Conservation (phyloP, 2,888 invertebrate genomes). For the Eupeodes luniger region DNA sequence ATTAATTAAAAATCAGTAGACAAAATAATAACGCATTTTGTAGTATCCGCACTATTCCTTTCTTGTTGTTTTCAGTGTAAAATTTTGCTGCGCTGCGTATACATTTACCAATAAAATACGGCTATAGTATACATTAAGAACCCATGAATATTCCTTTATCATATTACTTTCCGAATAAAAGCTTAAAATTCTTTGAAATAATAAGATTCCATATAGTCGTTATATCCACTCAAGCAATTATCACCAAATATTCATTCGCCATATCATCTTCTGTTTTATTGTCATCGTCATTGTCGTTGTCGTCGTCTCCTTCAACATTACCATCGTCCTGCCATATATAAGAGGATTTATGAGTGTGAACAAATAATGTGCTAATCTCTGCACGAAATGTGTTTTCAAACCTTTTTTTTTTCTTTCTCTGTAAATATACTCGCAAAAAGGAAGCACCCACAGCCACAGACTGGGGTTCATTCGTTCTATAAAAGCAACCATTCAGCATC, state of each 20-base stretch:
- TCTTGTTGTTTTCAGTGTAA: too few relatives aligned
- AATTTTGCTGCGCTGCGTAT: too few relatives aligned
- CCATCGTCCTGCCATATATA: conserved; percentile 27
- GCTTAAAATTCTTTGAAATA: conserved; percentile 12
- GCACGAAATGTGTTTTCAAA: conserved; percentile 54
- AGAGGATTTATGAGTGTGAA: conserved; percentile 73
- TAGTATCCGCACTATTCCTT: too few relatives aligned
- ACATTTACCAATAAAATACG: too few relatives aligned
- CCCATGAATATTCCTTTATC: too few relatives aligned
- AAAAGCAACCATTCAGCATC: conserved; percentile 3
- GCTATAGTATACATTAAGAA: too few relatives aligned
- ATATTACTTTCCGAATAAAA: not conserved
- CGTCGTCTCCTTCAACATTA: not conserved
- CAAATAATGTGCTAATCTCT: conserved; percentile 73
- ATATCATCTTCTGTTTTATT: not conserved
- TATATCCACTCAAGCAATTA: conserved; percentile 69
- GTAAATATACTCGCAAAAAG: not conserved
- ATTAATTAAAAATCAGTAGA: too few relatives aligned
- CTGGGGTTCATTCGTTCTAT: not conserved
- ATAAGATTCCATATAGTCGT: conserved; percentile 11
- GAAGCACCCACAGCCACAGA: conserved; percentile 15
- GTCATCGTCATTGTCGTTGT: too few relatives aligned
- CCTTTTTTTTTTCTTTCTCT: not conserved
- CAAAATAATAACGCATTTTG: too few relatives aligned
- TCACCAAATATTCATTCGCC: conserved; percentile 52